Evolutionary conservation across 2,113 vertebrate species (phyloP).

Genomic region (Trogon melanurus): DNA sequence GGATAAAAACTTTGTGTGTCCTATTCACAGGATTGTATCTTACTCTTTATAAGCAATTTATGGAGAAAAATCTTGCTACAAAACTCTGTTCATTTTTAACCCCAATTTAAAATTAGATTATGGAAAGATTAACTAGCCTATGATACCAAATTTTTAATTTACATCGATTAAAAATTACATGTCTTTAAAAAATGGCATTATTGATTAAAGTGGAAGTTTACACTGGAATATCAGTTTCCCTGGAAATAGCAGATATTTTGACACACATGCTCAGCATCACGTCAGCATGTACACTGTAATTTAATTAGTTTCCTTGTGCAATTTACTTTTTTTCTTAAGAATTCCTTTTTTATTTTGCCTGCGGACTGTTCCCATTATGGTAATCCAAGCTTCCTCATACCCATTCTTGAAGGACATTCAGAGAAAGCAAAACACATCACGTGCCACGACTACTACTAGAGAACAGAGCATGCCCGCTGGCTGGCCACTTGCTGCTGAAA

Average conservation of each 20-base stretch:
- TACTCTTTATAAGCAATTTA: background rate
- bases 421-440: background rate
- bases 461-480: background rate
- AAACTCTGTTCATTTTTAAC: background rate
- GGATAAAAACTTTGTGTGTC: background rate
- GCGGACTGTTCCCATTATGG: background rate
- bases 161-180: background rate
- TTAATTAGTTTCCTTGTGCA: background rate
- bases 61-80: background rate
- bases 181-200: background rate
- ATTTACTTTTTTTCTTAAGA: background rate
- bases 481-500: background rate
- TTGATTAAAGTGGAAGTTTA: background rate
- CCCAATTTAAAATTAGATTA: background rate
- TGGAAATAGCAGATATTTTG: background rate
- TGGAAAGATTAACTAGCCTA: background rate
- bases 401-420: background rate
- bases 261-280: background rate
- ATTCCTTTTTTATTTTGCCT: background rate
- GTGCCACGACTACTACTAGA: too few relatives aligned
- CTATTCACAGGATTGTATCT: background rate
- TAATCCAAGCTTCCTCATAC: background rate
- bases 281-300: background rate
- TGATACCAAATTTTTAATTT: background rate
- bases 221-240: background rate